These are phyloP conservation scores for Cyclophora albipunctata DNA, from an alignment of 2,888 invertebrate genomes.

Conservation along the genomic window DNA sequence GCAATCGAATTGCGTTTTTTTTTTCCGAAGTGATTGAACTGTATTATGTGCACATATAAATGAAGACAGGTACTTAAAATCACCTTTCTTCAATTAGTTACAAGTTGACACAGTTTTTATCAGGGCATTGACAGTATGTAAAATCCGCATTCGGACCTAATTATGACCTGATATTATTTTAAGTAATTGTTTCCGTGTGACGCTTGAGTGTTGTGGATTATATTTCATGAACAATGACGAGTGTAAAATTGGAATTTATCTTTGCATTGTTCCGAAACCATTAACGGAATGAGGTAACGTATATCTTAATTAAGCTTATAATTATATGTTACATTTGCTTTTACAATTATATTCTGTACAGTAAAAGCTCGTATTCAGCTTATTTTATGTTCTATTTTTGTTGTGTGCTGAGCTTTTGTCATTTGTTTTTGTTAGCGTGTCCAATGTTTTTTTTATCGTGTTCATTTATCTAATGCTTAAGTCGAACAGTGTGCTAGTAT, in stretches of 20 bases:
- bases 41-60: conserved; percentile 48
- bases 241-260: conserved; percentile 49
- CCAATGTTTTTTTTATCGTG: too few relatives aligned
- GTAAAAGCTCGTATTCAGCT: too few relatives aligned
- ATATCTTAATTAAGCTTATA: neutral
- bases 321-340: too few relatives aligned
- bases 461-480: too few relatives aligned
- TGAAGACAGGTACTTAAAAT: conserved; percentile 27
- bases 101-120: too few relatives aligned
- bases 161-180: conserved; percentile 13
- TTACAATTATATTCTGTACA: too few relatives aligned
- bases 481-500: too few relatives aligned
- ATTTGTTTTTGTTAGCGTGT: too few relatives aligned
- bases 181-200: conserved; percentile 25
- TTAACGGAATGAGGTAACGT: conserved; percentile 31
- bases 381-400: too few relatives aligned
- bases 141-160: conserved; percentile 29
- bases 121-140: conserved; percentile 29
- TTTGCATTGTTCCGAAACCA: conserved; percentile 20
- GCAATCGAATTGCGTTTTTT: conserved; percentile 58
- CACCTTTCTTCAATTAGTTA: too few relatives aligned
- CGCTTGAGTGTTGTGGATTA: conserved; percentile 51
- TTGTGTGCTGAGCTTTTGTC: too few relatives aligned
- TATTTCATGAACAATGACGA: conserved; percentile 36
- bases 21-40: conserved; percentile 51